A percentile compares a stretch with the other conserved stretches of the same genome.
These are phyloP conservation scores for Pomacea maculata DNA, from an alignment of 1,140 invertebrate species.

Conservation along the genomic window DNA sequence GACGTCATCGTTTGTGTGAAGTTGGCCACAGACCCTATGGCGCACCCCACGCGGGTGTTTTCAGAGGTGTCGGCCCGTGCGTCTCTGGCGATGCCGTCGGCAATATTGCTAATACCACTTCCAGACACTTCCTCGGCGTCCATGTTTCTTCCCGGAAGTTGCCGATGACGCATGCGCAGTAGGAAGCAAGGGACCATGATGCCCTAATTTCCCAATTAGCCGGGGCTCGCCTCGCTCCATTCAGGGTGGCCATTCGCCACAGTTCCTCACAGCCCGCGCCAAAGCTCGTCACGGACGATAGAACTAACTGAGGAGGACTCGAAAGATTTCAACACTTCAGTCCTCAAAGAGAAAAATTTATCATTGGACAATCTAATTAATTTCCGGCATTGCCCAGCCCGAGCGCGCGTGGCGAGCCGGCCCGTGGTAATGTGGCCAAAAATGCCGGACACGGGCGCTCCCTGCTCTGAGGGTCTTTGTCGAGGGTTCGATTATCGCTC, in stretches of 20 bases:
- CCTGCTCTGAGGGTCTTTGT: no score
- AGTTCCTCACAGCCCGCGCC: background rate
- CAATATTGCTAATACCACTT: no score
- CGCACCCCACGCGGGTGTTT: no score
- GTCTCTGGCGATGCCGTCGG: no score
- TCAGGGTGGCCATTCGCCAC: slow-evolving; percentile 15
- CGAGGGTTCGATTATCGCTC: no score
- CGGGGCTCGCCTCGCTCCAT: background rate
- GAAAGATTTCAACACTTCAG: slow-evolving; percentile 13
- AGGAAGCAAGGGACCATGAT: slow-evolving; percentile 8
- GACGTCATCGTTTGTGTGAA: no score
- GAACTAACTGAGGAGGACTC: background rate
- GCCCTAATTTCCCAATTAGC: slow-evolving; percentile 27
- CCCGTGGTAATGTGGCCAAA: slow-evolving; percentile 1
- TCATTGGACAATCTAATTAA: slow-evolving; percentile 27
- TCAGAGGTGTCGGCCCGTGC: no score
- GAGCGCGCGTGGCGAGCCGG: slow-evolving; percentile 9
- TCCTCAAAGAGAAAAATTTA: slow-evolving; percentile 21
- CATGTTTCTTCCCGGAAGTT: slow-evolving; percentile 19
- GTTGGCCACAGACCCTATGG: no score
- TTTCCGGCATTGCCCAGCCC: slow-evolving; percentile 18
- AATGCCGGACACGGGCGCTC: no score
- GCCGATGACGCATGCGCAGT: slow-evolving; percentile 22
- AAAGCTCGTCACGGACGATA: background rate
- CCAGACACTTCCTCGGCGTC: no score